These are phyloP conservation scores for Synaphobranchus kaupii DNA, from an alignment of 2,797 vertebrate species.

Conservation along the genomic window DNA sequence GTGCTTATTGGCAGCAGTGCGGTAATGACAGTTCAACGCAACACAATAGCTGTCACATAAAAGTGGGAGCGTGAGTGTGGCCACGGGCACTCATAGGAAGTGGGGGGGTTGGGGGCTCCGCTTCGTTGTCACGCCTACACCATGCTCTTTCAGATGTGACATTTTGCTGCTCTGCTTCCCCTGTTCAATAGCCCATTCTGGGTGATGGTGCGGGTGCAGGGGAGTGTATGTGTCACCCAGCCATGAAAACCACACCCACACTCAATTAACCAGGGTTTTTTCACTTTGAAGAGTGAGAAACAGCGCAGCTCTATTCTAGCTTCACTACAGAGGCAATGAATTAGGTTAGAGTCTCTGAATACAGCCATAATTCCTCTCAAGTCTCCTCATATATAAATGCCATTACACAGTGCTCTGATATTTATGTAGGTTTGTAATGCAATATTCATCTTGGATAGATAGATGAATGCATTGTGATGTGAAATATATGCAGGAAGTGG, in stretches of 20 bases:
- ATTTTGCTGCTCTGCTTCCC: not conserved
- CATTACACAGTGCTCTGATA: not conserved
- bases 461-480: not conserved
- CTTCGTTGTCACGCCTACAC: constrained; percentile 41
- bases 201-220: not conserved
- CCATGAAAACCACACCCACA: not conserved
- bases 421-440: not conserved
- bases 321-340: not conserved
- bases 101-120: not conserved
- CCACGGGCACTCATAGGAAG: constrained; percentile 1
- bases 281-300: constrained; percentile 4
- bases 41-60: constrained; percentile 2
- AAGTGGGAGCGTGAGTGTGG: constrained; percentile 26
- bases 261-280: not conserved
- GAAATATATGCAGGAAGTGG: not conserved
- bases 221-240: not conserved
- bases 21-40: not conserved
- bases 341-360: not conserved
- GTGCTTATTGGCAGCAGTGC: not conserved
- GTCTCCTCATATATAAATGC: not conserved
- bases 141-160: constrained; percentile 22
- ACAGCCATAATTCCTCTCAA: not conserved
- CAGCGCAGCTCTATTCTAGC: constrained; percentile 11
- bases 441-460: not conserved
- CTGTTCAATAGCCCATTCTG: not conserved